Evolutionary conservation across 2,888 invertebrate genomes (phyloP).

Genomic region (Hipparchia sbordonii): DNA sequence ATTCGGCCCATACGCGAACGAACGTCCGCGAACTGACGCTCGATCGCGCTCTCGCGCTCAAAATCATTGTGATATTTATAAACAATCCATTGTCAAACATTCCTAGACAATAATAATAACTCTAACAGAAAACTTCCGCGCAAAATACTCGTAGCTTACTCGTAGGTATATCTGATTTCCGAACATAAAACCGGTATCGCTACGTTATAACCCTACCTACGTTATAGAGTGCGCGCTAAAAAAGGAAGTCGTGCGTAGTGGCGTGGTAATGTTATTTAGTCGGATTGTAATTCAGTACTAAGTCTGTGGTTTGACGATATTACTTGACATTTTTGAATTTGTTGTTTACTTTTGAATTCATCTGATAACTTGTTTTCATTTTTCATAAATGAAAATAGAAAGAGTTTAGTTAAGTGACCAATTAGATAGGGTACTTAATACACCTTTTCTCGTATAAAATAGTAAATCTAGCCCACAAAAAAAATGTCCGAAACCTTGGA

Average conservation of each 20-base stretch:
- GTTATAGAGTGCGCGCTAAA: not conserved
- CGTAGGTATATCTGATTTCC: not conserved
- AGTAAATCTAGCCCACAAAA: not conserved
- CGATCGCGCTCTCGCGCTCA: conserved; percentile 35
- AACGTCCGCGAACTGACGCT: conserved; percentile 51
- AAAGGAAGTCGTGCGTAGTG: not conserved
- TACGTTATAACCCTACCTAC: not conserved
- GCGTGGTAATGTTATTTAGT: not conserved
- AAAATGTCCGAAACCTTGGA: conserved; percentile 56
- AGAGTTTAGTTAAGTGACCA: too few relatives aligned
- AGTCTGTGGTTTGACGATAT: not conserved
- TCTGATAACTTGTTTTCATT: too few relatives aligned
- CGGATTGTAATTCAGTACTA: conserved; percentile 13
- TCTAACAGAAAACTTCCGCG: not conserved
- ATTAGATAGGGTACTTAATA: too few relatives aligned
- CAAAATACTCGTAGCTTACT: not conserved
- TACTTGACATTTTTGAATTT: not conserved
- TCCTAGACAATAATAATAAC: not conserved
- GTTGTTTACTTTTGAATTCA: conserved; percentile 7
- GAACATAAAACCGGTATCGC: not conserved
- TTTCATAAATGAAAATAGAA: not conserved
- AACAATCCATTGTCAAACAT: not conserved
- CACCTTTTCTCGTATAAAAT: too few relatives aligned
- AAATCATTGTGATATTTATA: not conserved
- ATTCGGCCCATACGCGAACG: conserved; percentile 48